Conservation (phyloP, 2,888 invertebrate species). For the Drosophila seclusa region DNA sequence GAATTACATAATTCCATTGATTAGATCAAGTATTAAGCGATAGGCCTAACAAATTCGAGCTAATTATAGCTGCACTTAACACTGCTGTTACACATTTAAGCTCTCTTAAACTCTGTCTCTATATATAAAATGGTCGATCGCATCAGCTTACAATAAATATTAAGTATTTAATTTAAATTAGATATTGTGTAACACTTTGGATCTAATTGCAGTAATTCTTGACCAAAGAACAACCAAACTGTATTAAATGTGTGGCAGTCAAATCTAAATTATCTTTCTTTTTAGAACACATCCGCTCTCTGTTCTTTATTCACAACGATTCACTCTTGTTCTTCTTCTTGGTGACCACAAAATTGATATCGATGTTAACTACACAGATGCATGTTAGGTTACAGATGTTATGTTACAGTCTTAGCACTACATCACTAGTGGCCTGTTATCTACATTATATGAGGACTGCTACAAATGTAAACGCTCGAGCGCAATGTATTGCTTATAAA, state of each 20-base stretch:
- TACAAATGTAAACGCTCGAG: constrained; percentile 29
- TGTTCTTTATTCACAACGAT: too few species aligned
- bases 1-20: not conserved
- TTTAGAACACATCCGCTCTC: too few species aligned
- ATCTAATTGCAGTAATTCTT: not conserved
- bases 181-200: constrained; percentile 4
- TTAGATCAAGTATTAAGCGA: not conserved
- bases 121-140: not conserved
- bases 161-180: not conserved
- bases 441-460: too few species aligned
- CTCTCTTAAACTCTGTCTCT: not conserved
- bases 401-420: too few species aligned
- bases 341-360: too few species aligned
- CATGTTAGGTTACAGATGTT: too few species aligned
- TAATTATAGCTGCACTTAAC: too few species aligned
- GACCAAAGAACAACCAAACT: not conserved
- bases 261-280: too few species aligned
- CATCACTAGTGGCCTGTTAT: too few species aligned
- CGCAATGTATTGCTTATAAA: constrained; percentile 88
- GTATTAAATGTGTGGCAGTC: not conserved
- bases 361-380: too few species aligned
- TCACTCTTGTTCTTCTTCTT: too few species aligned
- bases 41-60: not conserved
- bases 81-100: not conserved
- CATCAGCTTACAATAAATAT: not conserved